Evolutionary conservation across 1,140 invertebrate species (phyloP).

Genomic region (Zaprionus capensis): DNA sequence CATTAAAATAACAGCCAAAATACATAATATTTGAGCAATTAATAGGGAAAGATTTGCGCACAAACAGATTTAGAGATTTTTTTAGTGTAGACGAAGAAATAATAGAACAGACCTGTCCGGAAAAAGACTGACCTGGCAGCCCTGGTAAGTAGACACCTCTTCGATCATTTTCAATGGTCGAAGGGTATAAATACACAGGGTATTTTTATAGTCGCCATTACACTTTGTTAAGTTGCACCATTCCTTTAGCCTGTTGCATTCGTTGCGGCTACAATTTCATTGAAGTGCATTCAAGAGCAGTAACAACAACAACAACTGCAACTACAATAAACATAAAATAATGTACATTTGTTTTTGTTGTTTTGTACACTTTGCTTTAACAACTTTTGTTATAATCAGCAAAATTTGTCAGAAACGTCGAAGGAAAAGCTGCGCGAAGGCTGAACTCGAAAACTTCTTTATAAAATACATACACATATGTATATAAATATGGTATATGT

Average conservation of each 20-base stretch:
- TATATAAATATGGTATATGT: constrained; percentile 8
- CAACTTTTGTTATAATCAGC: constrained; percentile 39
- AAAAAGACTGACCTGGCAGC: too few species aligned
- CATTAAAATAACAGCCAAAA: too few species aligned
- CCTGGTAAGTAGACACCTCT: too few species aligned
- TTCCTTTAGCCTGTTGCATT: constrained; percentile 21
- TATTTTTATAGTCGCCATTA: background rate
- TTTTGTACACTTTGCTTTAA: constrained; percentile 13
- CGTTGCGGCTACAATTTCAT: constrained; percentile 26
- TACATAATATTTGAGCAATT: too few species aligned
- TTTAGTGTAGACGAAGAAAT: too few species aligned
- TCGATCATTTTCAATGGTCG: too few species aligned
- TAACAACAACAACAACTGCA: constrained; percentile 25
- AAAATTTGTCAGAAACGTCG: constrained; percentile 9
- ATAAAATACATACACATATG: too few species aligned
- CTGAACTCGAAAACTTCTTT: constrained; percentile 2
- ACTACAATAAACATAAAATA: background rate
- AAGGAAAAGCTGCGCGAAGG: constrained; percentile 23
- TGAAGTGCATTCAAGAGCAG: constrained; percentile 23
- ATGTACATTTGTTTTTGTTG: constrained; percentile 21
- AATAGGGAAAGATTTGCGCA: too few species aligned
- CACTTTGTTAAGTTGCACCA: background rate
- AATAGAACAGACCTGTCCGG: too few species aligned
- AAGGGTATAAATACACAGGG: background rate
- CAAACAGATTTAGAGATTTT: too few species aligned